Base-by-base conservation (phyloP, 2,797 vertebrate species). In the Adelosebastes latens region DNA sequence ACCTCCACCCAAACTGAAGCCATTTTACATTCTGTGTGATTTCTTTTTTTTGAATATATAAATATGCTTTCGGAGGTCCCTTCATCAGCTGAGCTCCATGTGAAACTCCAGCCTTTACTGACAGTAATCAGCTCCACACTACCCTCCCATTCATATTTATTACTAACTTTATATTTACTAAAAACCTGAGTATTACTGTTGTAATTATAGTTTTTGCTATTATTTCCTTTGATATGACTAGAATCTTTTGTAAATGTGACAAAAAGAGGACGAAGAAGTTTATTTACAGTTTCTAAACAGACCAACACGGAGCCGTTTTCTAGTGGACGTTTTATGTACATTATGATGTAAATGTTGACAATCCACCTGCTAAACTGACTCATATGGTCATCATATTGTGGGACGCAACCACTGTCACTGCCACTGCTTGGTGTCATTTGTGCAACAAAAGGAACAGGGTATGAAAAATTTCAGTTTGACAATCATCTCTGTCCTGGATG, bases 71-170 rank as follows among this genome's bases (percentile, higher is more conserved):
- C 46, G 58, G 75, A 71, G 29, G 56, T 73, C 65, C 39, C 55
- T 67, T 22, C 70, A 66, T 72, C 55, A 49, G 24, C 61, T 56
- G 58, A 77, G 65, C 46, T 80, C 77, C 64, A 22, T 10, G 65
- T 81, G 76, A 79, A 81, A 60, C 74, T 76, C 34, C 61, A 77
- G 39, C 34, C 36, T 36, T 59, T 13, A 56, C 31, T 25, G 72
- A 75, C 68, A 56, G 36, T 59, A 61, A 86, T 53, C 53, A 56
- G 24, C 42, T 70, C 58, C 60, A 66, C 60, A 61, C 42, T 5
- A 71, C 42, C 93, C 92, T 94, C 58, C 67, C 16, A 55, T 53
- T 34, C 24, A 92, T 97, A 97, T 97, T 97, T 97, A 97, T 97
- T 97, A 52, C 93, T 92, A 93, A 59, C 63, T 83, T 82, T 85